Conservation (phyloP, 1,140 invertebrate genomes). For the Heliothis virescens region DNA sequence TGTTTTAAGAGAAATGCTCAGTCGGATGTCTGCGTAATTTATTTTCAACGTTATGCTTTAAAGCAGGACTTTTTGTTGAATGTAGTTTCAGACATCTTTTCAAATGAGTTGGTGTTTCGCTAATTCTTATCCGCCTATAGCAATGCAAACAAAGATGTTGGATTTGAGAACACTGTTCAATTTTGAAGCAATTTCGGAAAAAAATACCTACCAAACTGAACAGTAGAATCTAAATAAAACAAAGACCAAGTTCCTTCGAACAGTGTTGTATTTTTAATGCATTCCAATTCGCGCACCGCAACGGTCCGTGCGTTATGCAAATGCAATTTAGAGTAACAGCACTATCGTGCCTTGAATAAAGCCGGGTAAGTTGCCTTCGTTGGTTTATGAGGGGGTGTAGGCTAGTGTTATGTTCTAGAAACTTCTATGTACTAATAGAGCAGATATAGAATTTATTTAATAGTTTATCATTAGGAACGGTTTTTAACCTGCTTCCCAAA, state of each 20-base stretch:
- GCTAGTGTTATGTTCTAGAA: not conserved
- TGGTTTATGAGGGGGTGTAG: not conserved
- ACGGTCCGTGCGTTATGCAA: constrained; percentile 73
- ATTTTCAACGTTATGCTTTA: not conserved
- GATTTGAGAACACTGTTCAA: no score
- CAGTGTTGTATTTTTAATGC: constrained; percentile 48
- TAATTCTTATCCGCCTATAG: no score
- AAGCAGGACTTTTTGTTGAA: not conserved
- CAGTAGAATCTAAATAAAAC: constrained; percentile 4
- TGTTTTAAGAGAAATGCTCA: not conserved
- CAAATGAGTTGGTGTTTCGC: no score
- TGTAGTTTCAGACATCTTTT: not conserved
- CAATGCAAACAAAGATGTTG: no score
- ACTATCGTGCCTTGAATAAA: constrained; percentile 64
- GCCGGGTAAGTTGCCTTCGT: constrained; percentile 45
- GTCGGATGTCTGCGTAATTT: not conserved
- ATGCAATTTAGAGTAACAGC: constrained; percentile 81
- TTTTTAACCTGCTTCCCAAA: no score
- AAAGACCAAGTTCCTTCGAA: constrained; percentile 2
- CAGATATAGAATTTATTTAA: no score
- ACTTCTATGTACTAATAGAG: no score
- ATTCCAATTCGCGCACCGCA: constrained; percentile 31
- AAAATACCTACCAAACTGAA: not conserved
- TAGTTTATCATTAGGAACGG: no score
- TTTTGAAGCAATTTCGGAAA: no score